phyloP scores from a whole-genome alignment of 2,113 vertebrate genomes.

The Pelodiscus sinensis region DNA sequence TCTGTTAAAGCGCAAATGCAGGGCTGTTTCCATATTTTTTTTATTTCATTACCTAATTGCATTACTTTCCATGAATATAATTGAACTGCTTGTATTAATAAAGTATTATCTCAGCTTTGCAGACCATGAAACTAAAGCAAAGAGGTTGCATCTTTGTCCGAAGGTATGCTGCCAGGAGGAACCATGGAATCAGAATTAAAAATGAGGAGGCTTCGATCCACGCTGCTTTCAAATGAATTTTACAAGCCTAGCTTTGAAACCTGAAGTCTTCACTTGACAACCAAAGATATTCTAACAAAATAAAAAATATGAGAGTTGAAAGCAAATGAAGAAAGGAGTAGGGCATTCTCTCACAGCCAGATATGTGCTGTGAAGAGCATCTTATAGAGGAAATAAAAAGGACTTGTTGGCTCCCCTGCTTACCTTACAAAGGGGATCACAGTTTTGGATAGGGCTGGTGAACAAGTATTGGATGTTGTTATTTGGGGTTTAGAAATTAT shows the following conservation, averaged over 20 bases:
- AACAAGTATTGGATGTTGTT: not conserved
- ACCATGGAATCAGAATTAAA: not conserved
- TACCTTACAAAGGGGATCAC: not conserved
- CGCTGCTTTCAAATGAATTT: not conserved
- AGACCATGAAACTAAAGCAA: not conserved
- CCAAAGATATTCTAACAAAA: not conserved
- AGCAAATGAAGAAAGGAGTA: not conserved
- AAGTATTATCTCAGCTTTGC: not conserved
- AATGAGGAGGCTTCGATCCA: not conserved
- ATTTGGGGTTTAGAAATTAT: fast-evolving
- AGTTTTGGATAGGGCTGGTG: not conserved
- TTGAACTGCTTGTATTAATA: not conserved
- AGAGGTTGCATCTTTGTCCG: not conserved
- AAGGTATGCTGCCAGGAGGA: not conserved
- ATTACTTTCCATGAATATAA: not conserved
- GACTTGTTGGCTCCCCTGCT: not conserved
- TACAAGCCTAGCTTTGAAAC: not conserved
- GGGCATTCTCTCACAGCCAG: not conserved
- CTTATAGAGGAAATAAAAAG: not conserved
- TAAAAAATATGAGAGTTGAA: not conserved
- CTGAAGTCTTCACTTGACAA: not conserved
- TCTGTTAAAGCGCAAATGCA: not conserved
- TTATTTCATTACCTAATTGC: not conserved
- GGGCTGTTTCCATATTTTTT: not conserved
- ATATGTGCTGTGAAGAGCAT: not conserved